Percentiles rank a stretch among this genome's conserved stretches.
These are phyloP conservation scores for Lampris megalopsis DNA, from an alignment of 2,113 vertebrate species.

Conservation along the genomic window DNA sequence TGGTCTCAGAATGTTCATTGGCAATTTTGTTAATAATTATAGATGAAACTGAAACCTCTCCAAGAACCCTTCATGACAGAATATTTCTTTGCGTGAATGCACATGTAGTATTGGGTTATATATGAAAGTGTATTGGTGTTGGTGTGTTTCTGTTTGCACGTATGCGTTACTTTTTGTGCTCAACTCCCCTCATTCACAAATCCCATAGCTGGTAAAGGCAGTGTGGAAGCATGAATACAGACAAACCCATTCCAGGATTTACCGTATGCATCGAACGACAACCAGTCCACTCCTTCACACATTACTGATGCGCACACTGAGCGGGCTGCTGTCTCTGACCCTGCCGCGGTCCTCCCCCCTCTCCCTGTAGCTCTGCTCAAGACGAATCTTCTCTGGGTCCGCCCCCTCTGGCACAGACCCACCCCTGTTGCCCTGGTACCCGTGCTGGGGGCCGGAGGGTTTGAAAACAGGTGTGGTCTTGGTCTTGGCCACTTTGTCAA, in stretches of 20 bases:
- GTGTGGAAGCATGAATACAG: background rate
- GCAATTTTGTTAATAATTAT: no score
- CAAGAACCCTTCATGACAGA: no score
- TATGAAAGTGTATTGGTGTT: background rate
- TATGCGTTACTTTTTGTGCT: background rate
- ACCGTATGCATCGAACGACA: background rate
- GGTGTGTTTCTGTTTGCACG: background rate
- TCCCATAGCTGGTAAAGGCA: background rate
- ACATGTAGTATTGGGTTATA: background rate
- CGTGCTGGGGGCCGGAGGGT: constrained; percentile 69
- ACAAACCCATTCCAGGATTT: background rate
- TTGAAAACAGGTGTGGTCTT: constrained; percentile 80
- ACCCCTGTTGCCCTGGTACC: constrained; percentile 68
- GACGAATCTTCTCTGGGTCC: constrained; percentile 88
- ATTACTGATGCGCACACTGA: constrained; percentile 95
- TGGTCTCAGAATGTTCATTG: background rate
- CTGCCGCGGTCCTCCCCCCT: constrained; percentile 72
- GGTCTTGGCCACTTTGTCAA: constrained; percentile 92
- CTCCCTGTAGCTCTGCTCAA: constrained; percentile 88
- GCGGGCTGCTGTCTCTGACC: constrained; percentile 80
- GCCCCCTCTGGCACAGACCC: constrained; percentile 59
- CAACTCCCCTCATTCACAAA: background rate
- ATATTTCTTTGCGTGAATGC: no score
- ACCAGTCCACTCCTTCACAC: constrained; percentile 68
- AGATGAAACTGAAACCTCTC: no score